phyloP scores from a whole-genome alignment of 1,140 invertebrate species.

The Ectropis grisescens region DNA sequence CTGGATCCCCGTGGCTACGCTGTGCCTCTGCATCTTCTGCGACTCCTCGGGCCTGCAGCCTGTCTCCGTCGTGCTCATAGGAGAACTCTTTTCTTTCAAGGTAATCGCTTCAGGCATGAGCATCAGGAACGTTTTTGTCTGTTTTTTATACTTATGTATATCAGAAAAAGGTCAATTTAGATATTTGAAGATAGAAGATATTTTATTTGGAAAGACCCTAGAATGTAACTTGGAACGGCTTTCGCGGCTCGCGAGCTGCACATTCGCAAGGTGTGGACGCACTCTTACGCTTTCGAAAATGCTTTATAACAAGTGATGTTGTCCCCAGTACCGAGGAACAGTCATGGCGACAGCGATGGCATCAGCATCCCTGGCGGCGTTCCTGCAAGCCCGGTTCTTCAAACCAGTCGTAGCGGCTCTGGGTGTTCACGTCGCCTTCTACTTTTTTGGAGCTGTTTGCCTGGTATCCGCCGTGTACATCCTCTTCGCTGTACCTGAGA shows the following conservation, averaged over 20 bases:
- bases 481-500: conserved; percentile 38
- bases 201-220: too few species aligned
- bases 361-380: conserved; percentile 25
- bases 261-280: too few species aligned
- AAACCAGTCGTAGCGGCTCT: conserved; percentile 36
- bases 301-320: too few species aligned
- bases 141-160: too few species aligned
- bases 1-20: conserved; percentile 37
- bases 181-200: too few species aligned
- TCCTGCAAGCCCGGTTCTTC: conserved; percentile 45
- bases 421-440: conserved; percentile 41
- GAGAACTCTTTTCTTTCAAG: conserved; percentile 56
- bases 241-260: too few species aligned
- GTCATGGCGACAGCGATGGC: conserved; percentile 42
- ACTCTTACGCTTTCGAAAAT: too few species aligned
- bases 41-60: conserved; percentile 44
- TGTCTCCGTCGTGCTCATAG: conserved; percentile 35
- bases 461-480: conserved; percentile 30
- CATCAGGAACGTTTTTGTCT: conserved; percentile 1
- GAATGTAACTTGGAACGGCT: too few species aligned
- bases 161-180: too few species aligned
- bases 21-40: conserved; percentile 53
- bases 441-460: conserved; percentile 41
- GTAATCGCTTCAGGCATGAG: conserved; percentile 16
- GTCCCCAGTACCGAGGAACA: conserved; percentile 49